These are phyloP conservation scores for Dryobotodes eremita DNA, from an alignment of 2,888 invertebrate species.

Conservation along the genomic window DNA sequence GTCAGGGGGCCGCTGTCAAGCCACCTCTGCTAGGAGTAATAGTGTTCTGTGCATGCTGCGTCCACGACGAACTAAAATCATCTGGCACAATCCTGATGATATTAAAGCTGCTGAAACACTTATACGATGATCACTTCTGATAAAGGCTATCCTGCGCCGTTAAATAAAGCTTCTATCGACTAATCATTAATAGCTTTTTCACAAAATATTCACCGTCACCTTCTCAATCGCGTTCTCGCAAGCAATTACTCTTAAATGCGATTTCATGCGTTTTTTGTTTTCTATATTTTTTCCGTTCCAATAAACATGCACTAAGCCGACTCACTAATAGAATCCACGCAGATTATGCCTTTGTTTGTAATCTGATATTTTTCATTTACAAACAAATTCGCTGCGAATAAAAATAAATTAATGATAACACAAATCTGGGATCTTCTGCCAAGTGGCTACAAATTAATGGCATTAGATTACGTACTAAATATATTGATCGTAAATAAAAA, in stretches of 20 bases:
- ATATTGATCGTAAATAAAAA: constrained; percentile 2
- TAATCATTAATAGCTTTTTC: background rate
- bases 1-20: no score
- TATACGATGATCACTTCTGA: no score
- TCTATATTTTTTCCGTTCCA: constrained; percentile 7
- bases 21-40: no score
- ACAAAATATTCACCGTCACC: constrained; percentile 8
- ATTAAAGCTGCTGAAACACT: no score
- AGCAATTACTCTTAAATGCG: constrained; percentile 38
- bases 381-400: background rate
- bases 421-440: background rate
- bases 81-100: no score
- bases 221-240: constrained; percentile 12
- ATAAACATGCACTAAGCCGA: background rate
- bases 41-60: no score
- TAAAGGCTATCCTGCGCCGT: no score
- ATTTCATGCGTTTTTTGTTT: background rate
- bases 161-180: constrained; percentile 16
- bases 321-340: constrained; percentile 8
- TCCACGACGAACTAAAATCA: no score
- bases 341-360: constrained; percentile 4
- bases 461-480: background rate
- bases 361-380: background rate
- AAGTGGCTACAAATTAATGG: background rate
- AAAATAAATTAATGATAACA: background rate